phyloP scores from a whole-genome alignment of 2,888 invertebrate genomes.

The Athalia rosae region DNA sequence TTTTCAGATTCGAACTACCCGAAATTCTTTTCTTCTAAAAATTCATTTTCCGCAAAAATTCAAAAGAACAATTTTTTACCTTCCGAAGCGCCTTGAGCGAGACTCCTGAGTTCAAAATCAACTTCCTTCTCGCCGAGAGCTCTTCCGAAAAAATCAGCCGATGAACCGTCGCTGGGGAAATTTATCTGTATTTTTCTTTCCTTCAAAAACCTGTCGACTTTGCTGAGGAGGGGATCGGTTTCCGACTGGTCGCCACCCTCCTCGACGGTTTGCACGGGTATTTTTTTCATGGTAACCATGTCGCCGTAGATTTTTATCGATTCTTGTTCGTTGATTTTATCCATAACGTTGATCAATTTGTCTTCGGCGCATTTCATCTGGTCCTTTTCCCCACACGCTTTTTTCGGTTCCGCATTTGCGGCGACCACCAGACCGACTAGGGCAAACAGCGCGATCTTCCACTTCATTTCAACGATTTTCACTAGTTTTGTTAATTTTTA shows the following conservation, averaged over 20 bases:
- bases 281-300: slow-evolving; percentile 65
- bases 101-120: slow-evolving; percentile 61
- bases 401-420: slow-evolving; percentile 15
- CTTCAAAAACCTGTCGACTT: slow-evolving; percentile 66
- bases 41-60: not conserved
- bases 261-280: slow-evolving; percentile 52
- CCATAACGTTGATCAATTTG: slow-evolving; percentile 63
- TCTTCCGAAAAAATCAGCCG: slow-evolving; percentile 67
- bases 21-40: no score
- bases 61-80: slow-evolving; percentile 57
- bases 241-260: slow-evolving; percentile 42
- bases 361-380: slow-evolving; percentile 55
- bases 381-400: slow-evolving; percentile 20
- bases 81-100: slow-evolving; percentile 67
- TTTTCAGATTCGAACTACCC: not conserved
- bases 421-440: slow-evolving; percentile 13
- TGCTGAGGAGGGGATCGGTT: slow-evolving; percentile 65
- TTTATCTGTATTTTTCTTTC: slow-evolving; percentile 62
- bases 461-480: slow-evolving; percentile 54
- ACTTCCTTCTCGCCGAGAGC: slow-evolving; percentile 66
- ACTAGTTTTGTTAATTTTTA: not conserved
- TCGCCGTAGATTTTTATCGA: slow-evolving; percentile 64
- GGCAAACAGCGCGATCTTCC: slow-evolving; percentile 49
- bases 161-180: slow-evolving; percentile 66
- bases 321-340: slow-evolving; percentile 61